phyloP scores from a whole-genome alignment of 2,797 vertebrate species.

The Bovichtus diacanthus region DNA sequence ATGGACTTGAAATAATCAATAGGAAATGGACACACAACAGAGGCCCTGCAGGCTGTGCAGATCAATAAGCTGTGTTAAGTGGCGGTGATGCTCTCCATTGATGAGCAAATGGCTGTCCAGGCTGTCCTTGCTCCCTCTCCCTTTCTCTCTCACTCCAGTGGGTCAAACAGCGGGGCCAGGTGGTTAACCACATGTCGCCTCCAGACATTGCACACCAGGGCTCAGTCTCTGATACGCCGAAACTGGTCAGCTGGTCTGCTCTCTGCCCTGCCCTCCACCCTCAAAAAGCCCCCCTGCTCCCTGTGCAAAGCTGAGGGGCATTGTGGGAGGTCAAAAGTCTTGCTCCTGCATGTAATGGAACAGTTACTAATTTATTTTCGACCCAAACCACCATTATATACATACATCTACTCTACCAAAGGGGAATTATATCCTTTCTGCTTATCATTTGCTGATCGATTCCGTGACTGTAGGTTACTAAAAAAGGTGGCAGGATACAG shows the following conservation, averaged over 20 bases:
- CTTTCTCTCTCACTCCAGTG: constrained; percentile 72
- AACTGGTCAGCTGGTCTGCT: constrained; percentile 77
- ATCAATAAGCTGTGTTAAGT: constrained; percentile 91
- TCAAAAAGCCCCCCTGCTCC: constrained; percentile 64
- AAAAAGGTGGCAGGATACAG: neutral
- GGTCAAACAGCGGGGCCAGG: constrained; percentile 85
- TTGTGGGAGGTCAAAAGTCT: constrained; percentile 83
- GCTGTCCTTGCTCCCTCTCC: constrained; percentile 62
- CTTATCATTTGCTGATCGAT: constrained; percentile 2
- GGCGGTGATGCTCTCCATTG: constrained; percentile 86
- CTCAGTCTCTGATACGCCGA: constrained; percentile 69
- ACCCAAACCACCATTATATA: constrained; percentile 42
- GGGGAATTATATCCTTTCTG: neutral
- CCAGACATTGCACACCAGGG: constrained; percentile 74
- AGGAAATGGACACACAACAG: constrained; percentile 88
- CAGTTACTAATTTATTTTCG: constrained; percentile 58
- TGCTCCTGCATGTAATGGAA: constrained; percentile 73
- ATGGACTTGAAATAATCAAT: constrained; percentile 90
- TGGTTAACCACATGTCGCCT: constrained; percentile 86
- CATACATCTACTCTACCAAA: constrained; percentile 23
- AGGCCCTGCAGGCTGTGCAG: constrained; percentile 80
- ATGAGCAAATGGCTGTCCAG: constrained; percentile 87
- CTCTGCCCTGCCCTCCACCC: constrained; percentile 77
- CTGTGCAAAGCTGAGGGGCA: constrained; percentile 72
- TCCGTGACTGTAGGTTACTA: constrained; percentile 4